Percentiles rank a stretch among this genome's conserved stretches.
phyloP scores from a whole-genome alignment of 2,113 vertebrate species.

The Hippoglossus stenolepis region DNA sequence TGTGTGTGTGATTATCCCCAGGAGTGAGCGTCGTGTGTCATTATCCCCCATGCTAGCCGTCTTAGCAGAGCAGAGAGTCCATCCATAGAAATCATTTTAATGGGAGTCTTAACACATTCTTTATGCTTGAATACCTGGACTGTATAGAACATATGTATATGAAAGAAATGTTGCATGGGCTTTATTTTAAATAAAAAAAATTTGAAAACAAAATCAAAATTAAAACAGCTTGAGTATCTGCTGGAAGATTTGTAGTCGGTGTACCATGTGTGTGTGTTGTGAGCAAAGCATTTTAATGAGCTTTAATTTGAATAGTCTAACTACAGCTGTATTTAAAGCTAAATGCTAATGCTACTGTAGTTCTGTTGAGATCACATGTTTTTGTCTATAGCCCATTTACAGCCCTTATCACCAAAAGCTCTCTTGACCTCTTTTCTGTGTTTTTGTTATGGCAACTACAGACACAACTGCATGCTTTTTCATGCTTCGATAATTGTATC shows the following conservation, averaged over 20 bases:
- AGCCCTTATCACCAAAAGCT: background rate
- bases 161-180: conserved; percentile 1
- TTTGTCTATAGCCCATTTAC: too few relatives aligned
- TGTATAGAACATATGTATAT: conserved; percentile 2
- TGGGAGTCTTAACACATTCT: conserved; percentile 47
- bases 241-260: background rate
- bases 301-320: too few relatives aligned
- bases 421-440: too few relatives aligned
- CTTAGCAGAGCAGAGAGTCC: conserved; percentile 58
- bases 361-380: too few relatives aligned
- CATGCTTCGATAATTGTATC: too few relatives aligned
- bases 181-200: conserved; percentile 7
- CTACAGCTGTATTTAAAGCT: too few relatives aligned
- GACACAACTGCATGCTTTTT: background rate
- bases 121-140: conserved; percentile 41
- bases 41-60: conserved; percentile 62
- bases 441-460: too few relatives aligned
- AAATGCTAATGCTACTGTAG: background rate
- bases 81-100: conserved; percentile 71
- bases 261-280: background rate
- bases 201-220: background rate
- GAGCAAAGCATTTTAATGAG: background rate
- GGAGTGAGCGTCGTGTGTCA: conserved; percentile 64
- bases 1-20: conserved; percentile 67
- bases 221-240: background rate